A percentile compares a stretch with the other conserved stretches of the same genome.
phyloP scores from a whole-genome alignment of 2,113 vertebrate species.

The Bagarius yarrelli region DNA sequence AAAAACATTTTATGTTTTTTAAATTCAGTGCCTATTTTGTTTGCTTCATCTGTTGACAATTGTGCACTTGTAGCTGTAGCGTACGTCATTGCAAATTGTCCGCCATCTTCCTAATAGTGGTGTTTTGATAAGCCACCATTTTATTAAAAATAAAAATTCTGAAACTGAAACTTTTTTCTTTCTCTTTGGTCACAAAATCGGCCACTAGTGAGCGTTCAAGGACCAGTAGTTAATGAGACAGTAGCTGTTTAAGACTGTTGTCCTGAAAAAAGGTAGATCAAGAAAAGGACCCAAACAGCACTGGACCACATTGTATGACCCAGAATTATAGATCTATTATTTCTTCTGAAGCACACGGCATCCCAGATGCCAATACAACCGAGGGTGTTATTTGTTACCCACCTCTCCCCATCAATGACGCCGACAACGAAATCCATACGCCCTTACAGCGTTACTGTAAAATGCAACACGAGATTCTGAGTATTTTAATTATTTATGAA shows the following conservation, averaged over 20 bases:
- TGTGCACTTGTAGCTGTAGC: not conserved
- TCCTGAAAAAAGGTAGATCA: not conserved
- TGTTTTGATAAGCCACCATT: not conserved
- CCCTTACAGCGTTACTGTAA: conserved; percentile 57
- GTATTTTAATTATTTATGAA: conserved; percentile 63
- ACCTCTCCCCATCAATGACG: conserved; percentile 41
- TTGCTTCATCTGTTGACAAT: no score
- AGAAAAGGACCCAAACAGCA: not conserved
- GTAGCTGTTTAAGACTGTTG: not conserved
- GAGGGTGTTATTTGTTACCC: conserved; percentile 19
- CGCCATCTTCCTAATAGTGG: no score
- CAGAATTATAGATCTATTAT: conserved; percentile 30
- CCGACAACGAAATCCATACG: conserved; percentile 55
- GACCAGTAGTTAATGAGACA: not conserved
- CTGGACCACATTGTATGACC: not conserved
- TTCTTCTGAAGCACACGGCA: not conserved
- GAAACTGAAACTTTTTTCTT: not conserved
- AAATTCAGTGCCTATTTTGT: no score
- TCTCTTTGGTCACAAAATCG: not conserved
- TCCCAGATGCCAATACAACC: conserved; percentile 37
- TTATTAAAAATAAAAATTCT: not conserved
- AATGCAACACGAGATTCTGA: conserved; percentile 58
- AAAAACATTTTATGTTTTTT: no score
- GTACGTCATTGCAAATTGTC: not conserved
- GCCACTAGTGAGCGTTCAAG: not conserved